Percentiles rank a stretch among this genome's conserved stretches.
Evolutionary conservation across 1,140 invertebrate genomes (phyloP).

Genomic region (Rhagoletis pomonella): DNA sequence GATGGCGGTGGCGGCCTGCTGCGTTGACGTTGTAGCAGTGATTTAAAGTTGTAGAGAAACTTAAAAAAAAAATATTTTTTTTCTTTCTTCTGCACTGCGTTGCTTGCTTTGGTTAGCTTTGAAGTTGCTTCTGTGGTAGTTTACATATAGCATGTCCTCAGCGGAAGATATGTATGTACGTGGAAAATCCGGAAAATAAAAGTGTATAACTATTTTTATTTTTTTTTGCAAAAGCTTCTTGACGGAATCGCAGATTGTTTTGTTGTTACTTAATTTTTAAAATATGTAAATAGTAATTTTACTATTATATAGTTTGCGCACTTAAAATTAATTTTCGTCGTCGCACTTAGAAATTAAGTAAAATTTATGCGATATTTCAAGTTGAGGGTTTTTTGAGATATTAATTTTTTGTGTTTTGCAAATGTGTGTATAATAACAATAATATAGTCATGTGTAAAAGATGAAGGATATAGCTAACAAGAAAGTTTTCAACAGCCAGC

Average conservation of each 20-base stretch:
- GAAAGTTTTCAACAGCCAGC: too few relatives aligned
- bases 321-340: slow-evolving; percentile 33
- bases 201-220: background rate
- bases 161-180: background rate
- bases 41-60: background rate
- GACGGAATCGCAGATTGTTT: slow-evolving; percentile 12
- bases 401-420: slow-evolving; percentile 2
- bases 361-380: slow-evolving; percentile 50
- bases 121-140: background rate
- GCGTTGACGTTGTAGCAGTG: background rate
- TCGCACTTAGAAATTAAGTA: slow-evolving; percentile 26
- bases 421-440: background rate
- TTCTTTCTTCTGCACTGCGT: background rate
- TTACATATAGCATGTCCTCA: slow-evolving; percentile 1
- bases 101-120: background rate
- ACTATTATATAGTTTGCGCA: slow-evolving; percentile 13
- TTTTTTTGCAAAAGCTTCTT: background rate
- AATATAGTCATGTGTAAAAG: too few relatives aligned
- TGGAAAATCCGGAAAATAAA: background rate
- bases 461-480: too few relatives aligned
- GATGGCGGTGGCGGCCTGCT: background rate
- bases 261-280: slow-evolving; percentile 18
- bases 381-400: background rate
- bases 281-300: slow-evolving; percentile 21
- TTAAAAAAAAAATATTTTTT: too few relatives aligned